A percentile compares a stretch with the other conserved stretches of the same genome.
These are phyloP conservation scores for Chromoteleia sp. DNA, from an alignment of 2,888 invertebrate species.

Conservation along the genomic window DNA sequence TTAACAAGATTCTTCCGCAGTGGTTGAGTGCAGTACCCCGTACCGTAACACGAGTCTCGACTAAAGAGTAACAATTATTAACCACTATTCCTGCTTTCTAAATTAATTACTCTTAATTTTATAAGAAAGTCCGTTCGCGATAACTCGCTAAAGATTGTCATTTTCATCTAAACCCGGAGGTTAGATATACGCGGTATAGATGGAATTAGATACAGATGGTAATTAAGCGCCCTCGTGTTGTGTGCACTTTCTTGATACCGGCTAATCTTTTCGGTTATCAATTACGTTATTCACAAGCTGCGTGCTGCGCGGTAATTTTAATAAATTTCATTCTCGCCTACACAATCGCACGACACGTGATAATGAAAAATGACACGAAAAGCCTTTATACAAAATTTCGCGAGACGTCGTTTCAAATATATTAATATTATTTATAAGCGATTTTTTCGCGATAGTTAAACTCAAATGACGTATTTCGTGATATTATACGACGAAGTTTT, in stretches of 20 bases:
- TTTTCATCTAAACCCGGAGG: constrained; percentile 32
- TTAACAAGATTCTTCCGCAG: constrained; percentile 46
- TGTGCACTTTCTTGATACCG: constrained; percentile 45
- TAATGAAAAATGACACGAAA: constrained; percentile 49
- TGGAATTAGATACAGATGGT: too few species aligned
- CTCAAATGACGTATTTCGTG: too few species aligned
- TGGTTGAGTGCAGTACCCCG: background rate
- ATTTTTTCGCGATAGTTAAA: too few species aligned
- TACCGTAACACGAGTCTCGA: constrained; percentile 2
- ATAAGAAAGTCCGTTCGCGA: background rate
- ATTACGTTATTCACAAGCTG: constrained; percentile 54
- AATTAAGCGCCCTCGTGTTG: constrained; percentile 28
- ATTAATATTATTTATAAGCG: background rate
- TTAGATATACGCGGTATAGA: constrained; percentile 24
- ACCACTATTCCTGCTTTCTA: background rate
- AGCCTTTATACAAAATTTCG: constrained; percentile 12
- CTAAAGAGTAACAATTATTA: constrained; percentile 20
- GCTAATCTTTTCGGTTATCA: constrained; percentile 62
- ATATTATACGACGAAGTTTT: too few species aligned
- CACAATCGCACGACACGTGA: constrained; percentile 37
- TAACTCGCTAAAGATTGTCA: constrained; percentile 23
- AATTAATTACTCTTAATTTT: constrained; percentile 13
- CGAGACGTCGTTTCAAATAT: constrained; percentile 15
- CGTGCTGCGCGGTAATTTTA: constrained; percentile 47
- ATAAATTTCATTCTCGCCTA: constrained; percentile 57